A percentile compares a stretch with the other conserved stretches of the same genome.
Evolutionary conservation across 2,797 vertebrate genomes (phyloP).

Genomic region (Bradypodion ventrale): DNA sequence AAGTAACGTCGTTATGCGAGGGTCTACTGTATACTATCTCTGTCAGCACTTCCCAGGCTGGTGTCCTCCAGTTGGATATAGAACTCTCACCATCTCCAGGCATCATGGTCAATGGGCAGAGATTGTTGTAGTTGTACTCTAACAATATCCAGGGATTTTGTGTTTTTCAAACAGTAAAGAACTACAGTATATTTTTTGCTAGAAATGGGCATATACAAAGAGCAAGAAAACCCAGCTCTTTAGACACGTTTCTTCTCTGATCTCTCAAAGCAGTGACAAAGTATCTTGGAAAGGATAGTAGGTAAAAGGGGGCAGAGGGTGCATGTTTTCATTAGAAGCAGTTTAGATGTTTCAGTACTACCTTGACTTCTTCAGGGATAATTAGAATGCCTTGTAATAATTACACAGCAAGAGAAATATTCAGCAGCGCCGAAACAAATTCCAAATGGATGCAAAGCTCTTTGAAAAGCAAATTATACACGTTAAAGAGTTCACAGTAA

Average conservation of each 20-base stretch:
- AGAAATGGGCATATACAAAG: slow-evolving; percentile 18
- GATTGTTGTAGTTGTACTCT: too few species aligned
- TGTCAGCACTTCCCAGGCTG: neutral
- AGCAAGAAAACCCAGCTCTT: slow-evolving; percentile 4
- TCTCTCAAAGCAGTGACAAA: slow-evolving; percentile 17
- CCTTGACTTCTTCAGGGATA: slow-evolving; percentile 45
- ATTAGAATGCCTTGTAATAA: slow-evolving; percentile 39
- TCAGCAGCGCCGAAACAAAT: neutral
- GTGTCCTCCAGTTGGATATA: too few species aligned
- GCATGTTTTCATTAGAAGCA: slow-evolving; percentile 40
- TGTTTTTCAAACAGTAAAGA: slow-evolving; percentile 26
- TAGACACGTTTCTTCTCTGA: slow-evolving; percentile 11
- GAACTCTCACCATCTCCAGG: too few species aligned
- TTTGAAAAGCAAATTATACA: slow-evolving; percentile 48
- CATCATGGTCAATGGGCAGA: too few species aligned
- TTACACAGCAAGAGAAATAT: neutral
- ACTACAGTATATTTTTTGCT: neutral
- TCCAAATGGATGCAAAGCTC: slow-evolving; percentile 14
- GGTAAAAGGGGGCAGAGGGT: neutral
- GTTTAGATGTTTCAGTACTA: slow-evolving; percentile 4
- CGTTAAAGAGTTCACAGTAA: slow-evolving; percentile 24
- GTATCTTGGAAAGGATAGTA: slow-evolving; percentile 11
- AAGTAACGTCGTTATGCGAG: too few species aligned
- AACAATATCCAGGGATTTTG: too few species aligned
- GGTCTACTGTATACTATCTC: too few species aligned